Evolutionary conservation across 2,888 invertebrate genomes (phyloP).

Genomic region (Dione vanillae): DNA sequence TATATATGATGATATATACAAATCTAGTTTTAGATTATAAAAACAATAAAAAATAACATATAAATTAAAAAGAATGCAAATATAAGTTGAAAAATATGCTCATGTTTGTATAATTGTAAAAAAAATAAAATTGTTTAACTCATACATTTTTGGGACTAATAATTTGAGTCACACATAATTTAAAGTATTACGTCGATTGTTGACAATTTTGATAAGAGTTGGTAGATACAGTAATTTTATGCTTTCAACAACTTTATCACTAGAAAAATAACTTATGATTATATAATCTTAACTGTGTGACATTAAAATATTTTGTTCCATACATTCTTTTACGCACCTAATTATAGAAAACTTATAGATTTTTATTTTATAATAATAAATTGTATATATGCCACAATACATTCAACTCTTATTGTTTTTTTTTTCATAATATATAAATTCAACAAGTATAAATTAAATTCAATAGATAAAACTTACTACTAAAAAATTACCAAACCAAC

Average conservation of each 20-base stretch:
- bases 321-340: background rate
- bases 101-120: too few relatives aligned
- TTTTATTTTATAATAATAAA: background rate
- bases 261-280: background rate
- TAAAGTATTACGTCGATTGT: too few relatives aligned
- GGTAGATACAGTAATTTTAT: background rate
- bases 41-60: too few relatives aligned
- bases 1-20: background rate
- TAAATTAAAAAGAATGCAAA: too few relatives aligned
- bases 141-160: too few relatives aligned
- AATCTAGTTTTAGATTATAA: background rate
- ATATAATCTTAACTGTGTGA: background rate
- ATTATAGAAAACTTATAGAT: background rate
- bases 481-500: background rate
- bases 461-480: background rate
- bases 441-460: background rate
- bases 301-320: conserved; percentile 10
- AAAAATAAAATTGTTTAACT: too few relatives aligned
- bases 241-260: background rate
- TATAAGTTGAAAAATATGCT: too few relatives aligned
- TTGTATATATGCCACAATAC: background rate
- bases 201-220: background rate
- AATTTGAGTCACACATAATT: background rate
- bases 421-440: background rate
- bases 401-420: background rate